Conservation (phyloP, 2,888 invertebrate species). For the Latrodectus elegans region DNA sequence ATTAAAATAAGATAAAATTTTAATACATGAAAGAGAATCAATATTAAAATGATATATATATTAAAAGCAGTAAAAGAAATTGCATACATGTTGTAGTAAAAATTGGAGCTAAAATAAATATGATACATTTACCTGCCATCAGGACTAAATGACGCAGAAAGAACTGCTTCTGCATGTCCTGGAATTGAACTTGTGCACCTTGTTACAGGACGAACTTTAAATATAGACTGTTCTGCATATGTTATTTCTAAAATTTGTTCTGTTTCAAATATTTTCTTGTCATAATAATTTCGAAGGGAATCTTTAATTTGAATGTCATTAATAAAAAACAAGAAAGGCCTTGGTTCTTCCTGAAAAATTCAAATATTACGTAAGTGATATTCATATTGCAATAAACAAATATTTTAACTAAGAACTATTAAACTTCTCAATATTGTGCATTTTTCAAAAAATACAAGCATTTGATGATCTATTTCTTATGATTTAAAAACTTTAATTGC, state of each 20-base stretch:
- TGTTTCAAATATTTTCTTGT: constrained; percentile 81
- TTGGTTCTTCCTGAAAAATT: constrained; percentile 81
- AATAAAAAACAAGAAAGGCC: constrained; percentile 90
- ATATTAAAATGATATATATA: too few species aligned
- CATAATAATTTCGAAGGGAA: constrained; percentile 83
- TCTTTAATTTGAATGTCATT: constrained; percentile 90
- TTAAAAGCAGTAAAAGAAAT: too few species aligned
- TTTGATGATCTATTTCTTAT: too few species aligned
- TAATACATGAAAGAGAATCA: too few species aligned
- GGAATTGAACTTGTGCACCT: constrained; percentile 85
- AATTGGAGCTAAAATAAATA: too few species aligned
- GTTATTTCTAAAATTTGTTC: constrained; percentile 93
- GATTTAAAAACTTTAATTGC: too few species aligned
- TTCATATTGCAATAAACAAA: too few species aligned
- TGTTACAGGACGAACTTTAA: constrained; percentile 79
- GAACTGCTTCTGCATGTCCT: constrained; percentile 97
- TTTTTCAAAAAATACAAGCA: too few species aligned
- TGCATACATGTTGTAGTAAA: too few species aligned
- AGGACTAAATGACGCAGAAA: constrained; percentile 95
- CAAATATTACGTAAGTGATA: background rate
- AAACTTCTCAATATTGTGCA: too few species aligned
- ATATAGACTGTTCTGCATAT: constrained; percentile 97
- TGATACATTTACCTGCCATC: constrained; percentile 80
- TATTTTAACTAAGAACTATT: too few species aligned
- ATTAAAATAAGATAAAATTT: too few species aligned